Base-by-base conservation (phyloP, 2,888 invertebrate genomes). In the Bhutanitis thaidina region DNA sequence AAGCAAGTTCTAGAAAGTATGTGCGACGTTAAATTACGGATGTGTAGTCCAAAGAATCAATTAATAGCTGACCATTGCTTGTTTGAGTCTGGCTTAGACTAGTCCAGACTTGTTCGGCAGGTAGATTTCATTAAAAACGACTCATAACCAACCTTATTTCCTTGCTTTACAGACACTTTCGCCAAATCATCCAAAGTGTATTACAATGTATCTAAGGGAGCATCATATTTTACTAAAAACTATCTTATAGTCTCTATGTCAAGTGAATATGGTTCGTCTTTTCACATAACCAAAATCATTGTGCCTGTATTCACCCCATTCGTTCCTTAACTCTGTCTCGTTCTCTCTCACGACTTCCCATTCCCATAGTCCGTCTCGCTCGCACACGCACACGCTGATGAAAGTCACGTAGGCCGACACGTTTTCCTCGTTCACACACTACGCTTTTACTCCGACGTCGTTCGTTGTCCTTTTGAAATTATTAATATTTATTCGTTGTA, bases 371-470 rank as follows among this genome's bases (percentile, higher is more conserved):
- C 25, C 20, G 20, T 20, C 25, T n/a, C 38, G 38, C 38, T n/a
- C 38, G 20, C 38, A 16, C 20, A 7, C 38, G n/a, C 20, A 4
- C 5, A 38, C 46, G 44, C 57, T 55, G 57, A 54, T 54, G 43
- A 30, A 46, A 58, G 67, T 67, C 71, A 73, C 73, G 72, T 71
- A 72, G 58, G 58, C 65, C 60, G 52, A 54, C n/a, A 13, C 4
- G 7, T 34, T 34, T 12, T 5, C 20, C 20, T 2, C 12, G 12
- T 34, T 34, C 7, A 13, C 3, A 2, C 12, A 34, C 34, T 12
- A n/a, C 12, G 32, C 32, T 12, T 34, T 13, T 34, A 34, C 12
- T 7, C n/a, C 10, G 34, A 5, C 34, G n/a, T 10, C 2, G 10
- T 29, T 30, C 9, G n/a, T 30, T 30, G 10, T 30, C 4, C 20